Evolutionary conservation across 2,797 vertebrate species (phyloP).

Genomic region (Lagorchestes hirsutus): DNA sequence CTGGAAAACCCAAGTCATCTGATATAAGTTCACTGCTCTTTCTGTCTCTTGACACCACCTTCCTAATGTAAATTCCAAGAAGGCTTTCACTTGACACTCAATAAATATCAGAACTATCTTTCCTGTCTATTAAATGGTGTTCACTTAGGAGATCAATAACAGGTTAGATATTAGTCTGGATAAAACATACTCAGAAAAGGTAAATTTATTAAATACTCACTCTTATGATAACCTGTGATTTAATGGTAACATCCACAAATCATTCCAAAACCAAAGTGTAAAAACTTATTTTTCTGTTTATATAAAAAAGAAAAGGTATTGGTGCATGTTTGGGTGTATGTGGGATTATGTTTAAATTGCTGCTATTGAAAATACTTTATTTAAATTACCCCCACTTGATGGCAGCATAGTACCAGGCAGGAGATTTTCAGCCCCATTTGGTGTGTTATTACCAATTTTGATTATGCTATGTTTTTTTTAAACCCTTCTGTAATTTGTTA

Average conservation of each 20-base stretch:
- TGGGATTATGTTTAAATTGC: neutral
- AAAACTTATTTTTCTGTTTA: neutral
- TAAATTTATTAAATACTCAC: neutral
- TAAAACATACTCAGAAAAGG: neutral
- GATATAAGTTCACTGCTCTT: neutral
- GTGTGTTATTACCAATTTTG: slow-evolving; percentile 32
- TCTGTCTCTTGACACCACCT: neutral
- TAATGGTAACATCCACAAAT: neutral
- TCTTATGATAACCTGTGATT: neutral
- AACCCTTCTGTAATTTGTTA: slow-evolving; percentile 60
- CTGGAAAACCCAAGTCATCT: neutral
- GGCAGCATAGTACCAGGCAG: slow-evolving; percentile 72
- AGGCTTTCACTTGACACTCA: neutral
- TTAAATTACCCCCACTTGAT: slow-evolving; percentile 61
- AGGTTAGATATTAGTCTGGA: neutral
- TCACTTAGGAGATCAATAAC: neutral
- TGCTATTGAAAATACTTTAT: neutral
- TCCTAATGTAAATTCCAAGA: neutral
- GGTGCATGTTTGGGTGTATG: neutral
- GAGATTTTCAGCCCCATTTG: slow-evolving; percentile 14
- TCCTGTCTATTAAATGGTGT: neutral
- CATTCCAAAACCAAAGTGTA: neutral
- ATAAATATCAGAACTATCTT: neutral
- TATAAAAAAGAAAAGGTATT: neutral
- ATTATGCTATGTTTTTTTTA: slow-evolving; percentile 45